Evolutionary conservation across 2,113 vertebrate species (phyloP).

Genomic region (Casuarius casuarius): DNA sequence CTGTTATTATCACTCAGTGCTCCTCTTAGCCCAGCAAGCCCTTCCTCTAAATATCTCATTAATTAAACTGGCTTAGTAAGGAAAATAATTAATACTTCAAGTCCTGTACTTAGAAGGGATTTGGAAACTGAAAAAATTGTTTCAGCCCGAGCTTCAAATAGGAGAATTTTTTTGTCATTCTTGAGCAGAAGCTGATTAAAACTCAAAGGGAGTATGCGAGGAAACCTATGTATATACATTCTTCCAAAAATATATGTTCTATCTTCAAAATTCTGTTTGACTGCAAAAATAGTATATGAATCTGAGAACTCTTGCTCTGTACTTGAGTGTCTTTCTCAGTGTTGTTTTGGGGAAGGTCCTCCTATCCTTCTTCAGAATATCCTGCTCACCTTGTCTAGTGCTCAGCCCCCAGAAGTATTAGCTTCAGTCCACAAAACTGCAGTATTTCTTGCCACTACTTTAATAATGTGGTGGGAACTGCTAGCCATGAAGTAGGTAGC

Average conservation of each 20-base stretch:
- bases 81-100: slow-evolving; percentile 64
- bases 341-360: not conserved
- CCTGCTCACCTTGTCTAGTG: not conserved
- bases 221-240: not conserved
- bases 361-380: not conserved
- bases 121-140: slow-evolving; percentile 38
- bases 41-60: slow-evolving; percentile 63
- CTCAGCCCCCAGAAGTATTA: not conserved
- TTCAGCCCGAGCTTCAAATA: slow-evolving; percentile 12
- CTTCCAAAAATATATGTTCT: not conserved
- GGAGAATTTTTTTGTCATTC: not conserved
- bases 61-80: slow-evolving; percentile 59
- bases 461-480: not conserved
- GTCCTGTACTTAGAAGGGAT: slow-evolving; percentile 46
- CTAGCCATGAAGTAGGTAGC: rapidly evolving
- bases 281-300: not conserved
- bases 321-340: not conserved
- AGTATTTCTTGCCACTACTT: not conserved
- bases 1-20: slow-evolving; percentile 48
- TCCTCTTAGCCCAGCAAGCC: slow-evolving; percentile 39
- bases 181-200: not conserved
- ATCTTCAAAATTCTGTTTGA: not conserved
- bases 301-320: not conserved
- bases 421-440: not conserved
- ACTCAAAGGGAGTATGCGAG: not conserved